phyloP scores from a whole-genome alignment of 2,888 invertebrate genomes.

The Pardosa pseudoannulata region DNA sequence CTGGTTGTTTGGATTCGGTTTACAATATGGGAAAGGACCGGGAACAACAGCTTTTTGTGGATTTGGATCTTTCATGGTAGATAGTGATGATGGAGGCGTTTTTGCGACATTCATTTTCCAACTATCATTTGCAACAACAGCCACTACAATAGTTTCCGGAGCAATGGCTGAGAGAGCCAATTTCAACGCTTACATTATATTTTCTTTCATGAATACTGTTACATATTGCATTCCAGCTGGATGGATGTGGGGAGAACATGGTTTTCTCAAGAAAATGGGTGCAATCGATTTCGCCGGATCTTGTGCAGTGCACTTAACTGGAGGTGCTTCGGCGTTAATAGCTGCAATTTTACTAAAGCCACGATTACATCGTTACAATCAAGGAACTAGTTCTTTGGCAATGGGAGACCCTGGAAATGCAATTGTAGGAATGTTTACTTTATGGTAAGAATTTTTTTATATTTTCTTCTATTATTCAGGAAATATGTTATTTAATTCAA shows the following conservation, averaged over 20 bases:
- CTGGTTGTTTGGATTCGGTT: constrained; percentile 74
- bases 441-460: constrained; percentile 74
- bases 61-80: constrained; percentile 78
- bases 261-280: constrained; percentile 88
- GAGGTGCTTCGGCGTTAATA: constrained; percentile 85
- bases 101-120: constrained; percentile 78
- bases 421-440: constrained; percentile 75
- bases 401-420: constrained; percentile 74
- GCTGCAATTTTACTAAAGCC: constrained; percentile 83
- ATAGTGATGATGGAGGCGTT: constrained; percentile 76
- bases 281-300: constrained; percentile 95
- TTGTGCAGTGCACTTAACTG: constrained; percentile 89
- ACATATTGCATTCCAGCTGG: constrained; percentile 93
- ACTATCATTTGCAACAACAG: constrained; percentile 89
- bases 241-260: constrained; percentile 78
- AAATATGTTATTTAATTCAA: too few species aligned
- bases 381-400: constrained; percentile 62
- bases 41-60: constrained; percentile 78
- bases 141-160: constrained; percentile 79
- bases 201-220: constrained; percentile 91
- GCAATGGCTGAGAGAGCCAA: constrained; percentile 74
- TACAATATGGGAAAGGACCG: constrained; percentile 76
- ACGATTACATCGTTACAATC: constrained; percentile 75
- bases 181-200: constrained; percentile 82
- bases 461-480: too few species aligned